A percentile compares a stretch with the other conserved stretches of the same genome.
These are phyloP conservation scores for Toxostoma redivivum DNA, from an alignment of 2,113 vertebrate genomes.

Conservation along the genomic window DNA sequence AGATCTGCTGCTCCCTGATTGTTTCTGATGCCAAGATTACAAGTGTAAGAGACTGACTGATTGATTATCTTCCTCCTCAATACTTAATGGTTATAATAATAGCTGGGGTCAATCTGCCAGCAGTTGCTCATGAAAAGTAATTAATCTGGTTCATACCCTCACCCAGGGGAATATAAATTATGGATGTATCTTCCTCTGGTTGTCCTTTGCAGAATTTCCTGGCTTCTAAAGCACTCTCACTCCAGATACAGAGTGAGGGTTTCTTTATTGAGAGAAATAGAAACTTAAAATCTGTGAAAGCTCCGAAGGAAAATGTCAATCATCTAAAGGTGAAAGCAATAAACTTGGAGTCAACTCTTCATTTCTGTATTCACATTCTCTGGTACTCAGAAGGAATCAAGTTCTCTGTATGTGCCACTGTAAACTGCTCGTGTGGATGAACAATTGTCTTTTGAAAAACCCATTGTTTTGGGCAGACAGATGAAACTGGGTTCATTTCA, in stretches of 20 bases:
- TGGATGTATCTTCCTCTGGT: not conserved
- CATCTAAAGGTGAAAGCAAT: not conserved
- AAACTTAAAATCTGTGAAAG: not conserved
- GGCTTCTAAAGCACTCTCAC: not conserved
- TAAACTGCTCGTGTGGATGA: not conserved
- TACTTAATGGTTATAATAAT: constrained; percentile 35
- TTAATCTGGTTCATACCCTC: constrained; percentile 40
- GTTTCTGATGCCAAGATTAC: not conserved
- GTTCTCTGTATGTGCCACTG: not conserved
- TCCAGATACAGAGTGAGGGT: not conserved
- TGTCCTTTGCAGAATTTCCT: not conserved
- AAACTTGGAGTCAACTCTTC: not conserved
- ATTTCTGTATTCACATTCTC: not conserved
- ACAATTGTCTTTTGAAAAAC: not conserved
- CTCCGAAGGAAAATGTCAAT: not conserved
- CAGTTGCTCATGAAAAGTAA: constrained; percentile 3
- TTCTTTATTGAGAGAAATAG: not conserved
- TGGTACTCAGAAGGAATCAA: not conserved
- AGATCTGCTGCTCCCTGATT: not conserved
- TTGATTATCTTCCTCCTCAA: not conserved
- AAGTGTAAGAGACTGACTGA: constrained; percentile 4
- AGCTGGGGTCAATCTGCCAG: constrained; percentile 26
- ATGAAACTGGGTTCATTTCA: not conserved
- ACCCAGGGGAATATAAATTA: constrained; percentile 39
- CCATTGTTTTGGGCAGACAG: not conserved